Evolutionary conservation across 1,140 invertebrate genomes (phyloP).

Genomic region (Zaprionus vittiger): DNA sequence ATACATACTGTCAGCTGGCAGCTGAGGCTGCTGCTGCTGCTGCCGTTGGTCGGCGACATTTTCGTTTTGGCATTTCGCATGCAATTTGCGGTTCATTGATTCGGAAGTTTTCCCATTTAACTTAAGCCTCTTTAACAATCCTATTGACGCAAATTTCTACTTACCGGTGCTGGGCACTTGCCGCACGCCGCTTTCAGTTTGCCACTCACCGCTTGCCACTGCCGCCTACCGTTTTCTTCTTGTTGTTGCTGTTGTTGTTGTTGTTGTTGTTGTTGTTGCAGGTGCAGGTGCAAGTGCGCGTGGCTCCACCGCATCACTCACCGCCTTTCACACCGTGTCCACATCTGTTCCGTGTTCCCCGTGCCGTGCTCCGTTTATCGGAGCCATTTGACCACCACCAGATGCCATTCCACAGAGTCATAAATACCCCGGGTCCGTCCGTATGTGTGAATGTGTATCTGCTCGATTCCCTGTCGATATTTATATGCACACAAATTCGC

Average conservation of each 20-base stretch:
- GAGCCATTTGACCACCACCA: constrained; percentile 14
- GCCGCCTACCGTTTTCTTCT: background rate
- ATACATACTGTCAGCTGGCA: constrained; percentile 1
- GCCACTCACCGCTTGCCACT: background rate
- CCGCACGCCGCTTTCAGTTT: constrained; percentile 9
- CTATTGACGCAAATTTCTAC: constrained; percentile 83
- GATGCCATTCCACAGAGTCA: constrained; percentile 12
- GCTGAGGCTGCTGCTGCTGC: constrained; percentile 30
- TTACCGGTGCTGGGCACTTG: constrained; percentile 57
- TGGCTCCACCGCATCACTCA: constrained; percentile 11
- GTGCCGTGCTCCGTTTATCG: constrained; percentile 10
- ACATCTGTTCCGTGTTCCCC: constrained; percentile 4
- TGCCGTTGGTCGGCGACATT: constrained; percentile 66
- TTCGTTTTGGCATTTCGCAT: constrained; percentile 84
- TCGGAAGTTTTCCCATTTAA: constrained; percentile 84
- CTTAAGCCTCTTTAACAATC: constrained; percentile 84
- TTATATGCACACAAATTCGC: background rate
- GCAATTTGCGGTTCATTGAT: constrained; percentile 84
- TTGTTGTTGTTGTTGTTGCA: background rate
- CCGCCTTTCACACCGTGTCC: background rate
- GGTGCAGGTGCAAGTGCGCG: constrained; percentile 13
- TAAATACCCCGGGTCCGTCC: constrained; percentile 2
- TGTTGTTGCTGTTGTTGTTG: background rate
- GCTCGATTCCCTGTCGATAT: background rate
- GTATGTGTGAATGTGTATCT: background rate